These are phyloP conservation scores for Pseudanteris insignis DNA, from an alignment of 2,888 invertebrate genomes.

Conservation along the genomic window DNA sequence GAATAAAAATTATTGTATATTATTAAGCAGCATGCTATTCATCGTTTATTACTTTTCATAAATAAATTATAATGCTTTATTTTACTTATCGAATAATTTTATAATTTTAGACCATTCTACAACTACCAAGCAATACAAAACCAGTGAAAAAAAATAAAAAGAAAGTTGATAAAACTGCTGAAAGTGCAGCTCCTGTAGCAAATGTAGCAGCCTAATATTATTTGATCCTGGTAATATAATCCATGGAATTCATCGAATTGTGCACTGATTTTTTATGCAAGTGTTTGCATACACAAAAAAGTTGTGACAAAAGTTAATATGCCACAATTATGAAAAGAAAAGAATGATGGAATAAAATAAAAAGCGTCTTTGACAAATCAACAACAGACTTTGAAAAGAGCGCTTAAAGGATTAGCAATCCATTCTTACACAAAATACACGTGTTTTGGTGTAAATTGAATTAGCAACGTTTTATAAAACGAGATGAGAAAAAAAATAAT, in stretches of 20 bases:
- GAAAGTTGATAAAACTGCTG: constrained; percentile 76
- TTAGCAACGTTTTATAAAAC: no score
- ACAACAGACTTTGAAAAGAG: constrained; percentile 11
- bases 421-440: no score
- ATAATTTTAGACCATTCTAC: constrained; percentile 73
- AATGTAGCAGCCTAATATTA: constrained; percentile 68
- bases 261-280: constrained; percentile 54
- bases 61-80: no score
- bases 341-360: constrained; percentile 13
- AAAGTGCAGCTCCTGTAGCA: constrained; percentile 70
- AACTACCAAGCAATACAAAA: constrained; percentile 81
- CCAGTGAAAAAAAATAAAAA: constrained; percentile 92
- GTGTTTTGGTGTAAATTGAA: no score
- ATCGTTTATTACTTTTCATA: no score
- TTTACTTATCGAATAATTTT: no score
- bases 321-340: constrained; percentile 3
- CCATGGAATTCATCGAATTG: constrained; percentile 54
- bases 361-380: constrained; percentile 8
- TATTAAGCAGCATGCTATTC: background rate
- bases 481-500: background rate
- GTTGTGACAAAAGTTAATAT: constrained; percentile 28
- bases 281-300: constrained; percentile 32
- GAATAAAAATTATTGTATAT: background rate
- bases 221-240: constrained; percentile 14
- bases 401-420: no score